These are phyloP conservation scores for Lagocephalus sceleratus DNA, from an alignment of 2,797 vertebrate genomes.

Conservation along the genomic window DNA sequence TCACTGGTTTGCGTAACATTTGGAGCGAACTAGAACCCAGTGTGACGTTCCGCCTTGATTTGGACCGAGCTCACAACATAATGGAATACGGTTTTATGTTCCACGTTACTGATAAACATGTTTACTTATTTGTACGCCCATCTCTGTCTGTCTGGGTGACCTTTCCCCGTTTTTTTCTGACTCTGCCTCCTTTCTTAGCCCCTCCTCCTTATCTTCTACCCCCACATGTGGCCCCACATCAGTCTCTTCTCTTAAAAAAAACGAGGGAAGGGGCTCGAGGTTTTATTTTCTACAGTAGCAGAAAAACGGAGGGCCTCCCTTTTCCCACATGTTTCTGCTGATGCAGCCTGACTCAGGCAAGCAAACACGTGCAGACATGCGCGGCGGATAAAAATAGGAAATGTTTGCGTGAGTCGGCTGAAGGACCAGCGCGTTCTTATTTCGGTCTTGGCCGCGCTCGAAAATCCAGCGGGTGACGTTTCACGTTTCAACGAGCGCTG, in stretches of 20 bases:
- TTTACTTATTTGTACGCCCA: slow-evolving; percentile 34
- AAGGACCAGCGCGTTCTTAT: neutral
- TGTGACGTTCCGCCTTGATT: too few species aligned
- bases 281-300: too few species aligned
- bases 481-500: neutral
- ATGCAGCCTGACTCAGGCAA: slow-evolving; percentile 21
- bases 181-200: slow-evolving; percentile 16
- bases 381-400: slow-evolving; percentile 31
- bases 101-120: slow-evolving; percentile 48
- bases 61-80: too few species aligned
- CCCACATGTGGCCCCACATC: neutral
- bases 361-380: slow-evolving; percentile 16
- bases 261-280: neutral
- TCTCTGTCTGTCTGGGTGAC: slow-evolving; percentile 26
- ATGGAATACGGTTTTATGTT: too few species aligned
- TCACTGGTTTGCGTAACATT: neutral
- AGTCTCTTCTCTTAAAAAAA: neutral
- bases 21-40: too few species aligned
- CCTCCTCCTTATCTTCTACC: slow-evolving; percentile 17
- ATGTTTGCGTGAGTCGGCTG: slow-evolving; percentile 36
- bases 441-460: neutral
- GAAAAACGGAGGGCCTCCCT: neutral
- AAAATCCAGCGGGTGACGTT: neutral
- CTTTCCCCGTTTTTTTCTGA: slow-evolving; percentile 21
- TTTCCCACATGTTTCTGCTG: neutral